These are phyloP conservation scores for Oreochromis spilurus DNA, from an alignment of 2,113 vertebrate species.

Conservation along the genomic window DNA sequence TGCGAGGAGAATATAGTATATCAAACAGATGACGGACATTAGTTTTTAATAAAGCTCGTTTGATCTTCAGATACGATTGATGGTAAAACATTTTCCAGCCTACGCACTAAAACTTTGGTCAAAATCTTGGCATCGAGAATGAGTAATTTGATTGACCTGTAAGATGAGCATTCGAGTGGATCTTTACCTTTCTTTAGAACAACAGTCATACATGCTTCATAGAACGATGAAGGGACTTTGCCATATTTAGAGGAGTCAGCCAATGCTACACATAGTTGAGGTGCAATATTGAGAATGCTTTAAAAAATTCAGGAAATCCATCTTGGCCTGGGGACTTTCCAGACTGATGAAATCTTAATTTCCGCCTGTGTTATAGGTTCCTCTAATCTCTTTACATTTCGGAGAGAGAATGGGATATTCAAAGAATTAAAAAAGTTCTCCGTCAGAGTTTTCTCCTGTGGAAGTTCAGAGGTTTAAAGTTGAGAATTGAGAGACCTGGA, in stretches of 20 bases:
- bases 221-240: not conserved
- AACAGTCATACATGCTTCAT: not conserved
- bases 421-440: not conserved
- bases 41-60: not conserved
- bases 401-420: not conserved
- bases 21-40: not conserved
- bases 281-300: accelerated
- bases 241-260: too few species aligned
- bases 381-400: not conserved
- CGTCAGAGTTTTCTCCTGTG: not conserved
- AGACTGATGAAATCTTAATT: not conserved
- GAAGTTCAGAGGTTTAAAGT: not conserved
- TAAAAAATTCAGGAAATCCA: not conserved
- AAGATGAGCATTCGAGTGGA: not conserved
- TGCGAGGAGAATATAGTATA: not conserved
- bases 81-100: accelerated
- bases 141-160: not conserved
- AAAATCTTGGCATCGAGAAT: not conserved
- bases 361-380: not conserved
- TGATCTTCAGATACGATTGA: not conserved
- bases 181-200: not conserved
- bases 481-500: not conserved
- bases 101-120: not conserved
- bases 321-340: not conserved
- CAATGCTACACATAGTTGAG: not conserved